Base-by-base conservation (phyloP, 2,888 invertebrate species). In the Lepidochrysops patricia region DNA sequence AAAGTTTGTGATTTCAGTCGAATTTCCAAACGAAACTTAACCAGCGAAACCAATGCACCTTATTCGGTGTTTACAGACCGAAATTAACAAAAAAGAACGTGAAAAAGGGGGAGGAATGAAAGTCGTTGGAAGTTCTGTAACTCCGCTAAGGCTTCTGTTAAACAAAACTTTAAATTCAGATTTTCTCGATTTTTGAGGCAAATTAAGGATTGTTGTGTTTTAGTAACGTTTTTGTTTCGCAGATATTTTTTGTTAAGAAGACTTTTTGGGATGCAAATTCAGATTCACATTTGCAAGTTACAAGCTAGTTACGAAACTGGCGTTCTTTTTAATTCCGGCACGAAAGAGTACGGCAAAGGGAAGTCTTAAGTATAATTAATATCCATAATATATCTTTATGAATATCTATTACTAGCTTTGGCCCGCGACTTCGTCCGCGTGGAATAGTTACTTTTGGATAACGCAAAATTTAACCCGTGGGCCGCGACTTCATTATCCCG, bases 91-190 rank as follows among this genome's bases (percentile, higher is more conserved):
- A 64, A 66, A 66, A 64, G 60, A 63, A 58, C 56, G 34, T 15
- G 29, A 60, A 60, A 49, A 61, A 60, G 57, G 57, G 62, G 61
- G 34, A 61, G 58, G 60, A 58, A 57, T n/a, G 57, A 62, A 62
- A 66, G 63, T 64, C 60, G 23, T 58, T 50, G 58, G 61, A 68
- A 68, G 62, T 68, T 69, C 57, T 61, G 61, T 61, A 62, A 63
- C 65, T 67, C 62, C 62, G 64, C 61, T 66, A 67, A 67, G 69
- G 68, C 64, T 68, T 66, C 64, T 62, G 63, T 66, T 63, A 61
- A 61, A 54, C 29, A 64, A 61, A 66, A 67, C 66, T 67, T 62
- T 62, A 63, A 59, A 64, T 64, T 62, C 29, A 58, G 64, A 67
- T 63, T 65, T 58, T 63, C 61, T 35, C n/a, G 57, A 64, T 64